Conservation (phyloP, 2,113 vertebrate genomes). For the Eonycteris spelaea region DNA sequence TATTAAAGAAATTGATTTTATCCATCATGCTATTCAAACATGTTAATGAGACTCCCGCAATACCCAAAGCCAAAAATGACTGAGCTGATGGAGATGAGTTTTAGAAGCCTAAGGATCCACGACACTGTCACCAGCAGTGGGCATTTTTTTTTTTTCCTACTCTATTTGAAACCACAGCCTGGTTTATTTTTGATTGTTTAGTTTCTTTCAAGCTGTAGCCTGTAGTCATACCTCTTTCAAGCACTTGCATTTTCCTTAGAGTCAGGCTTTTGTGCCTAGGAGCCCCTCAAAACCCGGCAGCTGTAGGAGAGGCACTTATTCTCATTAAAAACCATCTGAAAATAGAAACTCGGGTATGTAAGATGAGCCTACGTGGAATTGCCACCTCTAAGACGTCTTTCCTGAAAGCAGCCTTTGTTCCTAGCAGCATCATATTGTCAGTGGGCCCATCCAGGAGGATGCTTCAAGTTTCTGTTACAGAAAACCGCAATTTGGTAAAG, state of each 20-base stretch:
- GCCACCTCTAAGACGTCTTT: neutral
- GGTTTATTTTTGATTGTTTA: conserved; percentile 3
- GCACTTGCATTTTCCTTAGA: conserved; percentile 16
- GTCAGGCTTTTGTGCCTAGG: neutral
- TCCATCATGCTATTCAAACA: neutral
- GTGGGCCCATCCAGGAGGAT: neutral
- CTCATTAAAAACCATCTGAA: conserved; percentile 4
- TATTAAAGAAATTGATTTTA: neutral
- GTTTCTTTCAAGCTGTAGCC: neutral
- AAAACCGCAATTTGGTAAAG: neutral
- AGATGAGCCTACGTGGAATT: neutral
- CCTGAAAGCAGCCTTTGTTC: neutral
- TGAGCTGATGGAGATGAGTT: neutral
- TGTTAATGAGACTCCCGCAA: neutral
- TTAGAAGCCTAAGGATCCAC: neutral
- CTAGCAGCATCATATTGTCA: neutral
- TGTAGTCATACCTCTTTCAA: neutral
- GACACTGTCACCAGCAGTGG: neutral
- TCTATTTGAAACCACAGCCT: conserved; percentile 6
- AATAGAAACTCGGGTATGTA: neutral
- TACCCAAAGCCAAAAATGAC: neutral
- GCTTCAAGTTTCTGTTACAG: neutral
- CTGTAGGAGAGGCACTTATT: neutral
- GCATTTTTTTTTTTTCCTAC: neutral
- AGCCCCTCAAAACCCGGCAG: neutral